Conservation (phyloP, 2,888 invertebrate species). For the Meiosimyza decipiens region DNA sequence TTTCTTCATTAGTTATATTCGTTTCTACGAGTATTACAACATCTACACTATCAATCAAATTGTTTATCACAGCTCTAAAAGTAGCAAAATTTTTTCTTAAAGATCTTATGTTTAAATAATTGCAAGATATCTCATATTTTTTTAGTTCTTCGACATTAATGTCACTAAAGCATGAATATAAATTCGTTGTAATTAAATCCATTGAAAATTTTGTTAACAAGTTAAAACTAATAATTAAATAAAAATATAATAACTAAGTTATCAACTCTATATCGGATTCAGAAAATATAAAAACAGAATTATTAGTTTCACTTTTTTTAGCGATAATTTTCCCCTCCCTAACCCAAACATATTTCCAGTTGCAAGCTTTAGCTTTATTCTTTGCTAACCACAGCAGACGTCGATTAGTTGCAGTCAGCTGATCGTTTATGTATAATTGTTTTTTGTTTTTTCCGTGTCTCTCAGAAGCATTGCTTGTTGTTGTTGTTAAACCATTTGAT, state of each 20-base stretch:
- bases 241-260: background rate
- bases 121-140: background rate
- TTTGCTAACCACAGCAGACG: background rate
- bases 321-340: too few species aligned
- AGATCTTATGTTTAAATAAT: background rate
- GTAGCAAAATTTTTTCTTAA: slow-evolving; percentile 6
- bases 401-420: too few species aligned
- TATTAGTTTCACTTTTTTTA: background rate
- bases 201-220: too few species aligned
- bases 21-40: slow-evolving; percentile 2
- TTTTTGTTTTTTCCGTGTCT: too few species aligned
- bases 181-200: background rate
- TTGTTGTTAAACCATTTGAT: too few species aligned
- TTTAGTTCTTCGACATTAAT: background rate
- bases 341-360: background rate
- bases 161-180: background rate
- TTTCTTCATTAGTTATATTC: slow-evolving; percentile 11
- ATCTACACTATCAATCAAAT: background rate
- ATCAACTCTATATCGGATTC: background rate
- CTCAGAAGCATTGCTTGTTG: too few species aligned
- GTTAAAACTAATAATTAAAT: too few species aligned
- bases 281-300: background rate
- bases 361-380: background rate
- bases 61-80: background rate
- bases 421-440: too few species aligned